Evolutionary conservation across 2,888 invertebrate genomes (phyloP).

Genomic region (Phyto melanocephala): DNA sequence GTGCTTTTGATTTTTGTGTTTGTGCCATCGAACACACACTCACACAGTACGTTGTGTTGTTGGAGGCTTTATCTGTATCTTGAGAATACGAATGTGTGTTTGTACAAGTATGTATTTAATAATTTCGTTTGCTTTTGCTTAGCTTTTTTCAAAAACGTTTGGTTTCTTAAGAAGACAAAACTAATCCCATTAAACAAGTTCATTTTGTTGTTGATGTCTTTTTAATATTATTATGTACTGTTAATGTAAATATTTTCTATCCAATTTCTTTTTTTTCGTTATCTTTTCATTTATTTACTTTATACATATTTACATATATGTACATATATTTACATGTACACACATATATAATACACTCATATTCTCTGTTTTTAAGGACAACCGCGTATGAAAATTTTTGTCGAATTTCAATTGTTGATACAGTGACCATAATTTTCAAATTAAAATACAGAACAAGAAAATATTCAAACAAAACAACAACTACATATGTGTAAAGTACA

Average conservation of each 20-base stretch:
- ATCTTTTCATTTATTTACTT: background rate
- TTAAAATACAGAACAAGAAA: no score
- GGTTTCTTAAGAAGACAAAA: conserved; percentile 34
- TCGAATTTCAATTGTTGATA: no score
- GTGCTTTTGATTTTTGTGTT: conserved; percentile 45
- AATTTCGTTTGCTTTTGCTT: background rate
- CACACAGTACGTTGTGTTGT: background rate
- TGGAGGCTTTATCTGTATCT: background rate
- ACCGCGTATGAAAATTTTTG: no score
- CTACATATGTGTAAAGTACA: no score
- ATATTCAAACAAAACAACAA: no score
- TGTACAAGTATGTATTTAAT: background rate
- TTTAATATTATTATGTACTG: background rate
- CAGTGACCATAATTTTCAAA: no score
- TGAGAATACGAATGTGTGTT: background rate
- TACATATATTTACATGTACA: background rate
- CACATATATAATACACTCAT: no score
- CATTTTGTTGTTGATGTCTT: background rate
- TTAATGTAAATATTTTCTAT: background rate
- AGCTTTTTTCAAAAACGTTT: conserved; percentile 35
- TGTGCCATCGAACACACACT: background rate
- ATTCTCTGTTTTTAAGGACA: no score
- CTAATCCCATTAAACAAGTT: conserved; percentile 48
- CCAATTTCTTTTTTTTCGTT: background rate
- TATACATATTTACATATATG: no score